Conservation (phyloP, 2,797 vertebrate species). For the Leptoclinus maculatus region DNA sequence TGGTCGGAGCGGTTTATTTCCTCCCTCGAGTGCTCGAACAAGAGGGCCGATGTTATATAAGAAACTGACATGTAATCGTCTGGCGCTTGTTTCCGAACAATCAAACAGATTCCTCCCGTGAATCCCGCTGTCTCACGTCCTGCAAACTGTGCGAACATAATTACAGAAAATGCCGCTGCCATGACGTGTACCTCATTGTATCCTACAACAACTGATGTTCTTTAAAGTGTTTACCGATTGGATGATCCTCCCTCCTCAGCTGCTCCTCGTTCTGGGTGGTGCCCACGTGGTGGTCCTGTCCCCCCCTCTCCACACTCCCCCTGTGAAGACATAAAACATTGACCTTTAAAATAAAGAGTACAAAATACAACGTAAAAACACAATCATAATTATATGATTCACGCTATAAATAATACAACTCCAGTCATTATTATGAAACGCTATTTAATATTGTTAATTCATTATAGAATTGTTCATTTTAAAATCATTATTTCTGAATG, state of each 20-base stretch:
- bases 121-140: not conserved
- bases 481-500: not conserved
- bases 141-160: not conserved
- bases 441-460: not conserved
- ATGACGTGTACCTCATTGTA: not conserved
- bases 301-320: constrained; percentile 62
- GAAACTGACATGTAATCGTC: not conserved
- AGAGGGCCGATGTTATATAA: not conserved
- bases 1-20: not conserved
- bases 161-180: not conserved
- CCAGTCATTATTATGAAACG: not conserved
- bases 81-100: not conserved
- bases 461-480: not conserved
- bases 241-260: constrained; percentile 53
- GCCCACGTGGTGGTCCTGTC: constrained; percentile 58
- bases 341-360: not conserved
- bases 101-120: not conserved
- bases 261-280: constrained; percentile 54
- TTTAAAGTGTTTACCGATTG: constrained; percentile 58
- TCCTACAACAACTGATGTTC: not conserved
- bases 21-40: not conserved
- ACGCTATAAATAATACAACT: not conserved
- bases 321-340: constrained; percentile 53
- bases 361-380: not conserved
- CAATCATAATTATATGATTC: not conserved